Evolutionary conservation across 2,113 vertebrate genomes (phyloP), one percentile per base, ranked within the genome.

Genomic region (Indicator maculatus): DNA sequence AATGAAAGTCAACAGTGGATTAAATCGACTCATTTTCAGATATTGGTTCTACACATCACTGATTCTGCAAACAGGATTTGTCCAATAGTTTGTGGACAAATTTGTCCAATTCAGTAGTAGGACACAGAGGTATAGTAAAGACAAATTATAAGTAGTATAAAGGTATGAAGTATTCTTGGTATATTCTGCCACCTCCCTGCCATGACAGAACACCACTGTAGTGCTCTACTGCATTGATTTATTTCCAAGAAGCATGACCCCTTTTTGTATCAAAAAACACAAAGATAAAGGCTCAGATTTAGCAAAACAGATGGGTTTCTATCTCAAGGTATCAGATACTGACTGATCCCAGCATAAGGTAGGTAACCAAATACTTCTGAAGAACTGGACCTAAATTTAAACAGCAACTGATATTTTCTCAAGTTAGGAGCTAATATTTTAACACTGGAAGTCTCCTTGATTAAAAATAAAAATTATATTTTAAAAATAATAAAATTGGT

Each of bases 281-380:
- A 72, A 73, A 85, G 88, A 93, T 88, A 93, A 92, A 94, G 76
- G 88, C 93, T 95, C 90, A 83, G 95, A 86, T 88, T 93, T 86
- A 96, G 88, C 47, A 80, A 83, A 88, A 96, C 90, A 96, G 88
- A 95, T 91, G 90, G 90, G 76, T 88, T 92, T 94, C 92, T 91
- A 71, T 83, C 41, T 83, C 63, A 65, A 74, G 36, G 75, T 30
- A 95, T 92, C 93, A 83, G 83, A 96, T 95, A 83, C 52, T 86
- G 83, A 94, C 58, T 95, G 93, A 94, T 90, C 65, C 88, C 63
- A 90, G 92, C 92, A 94, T 95, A 96, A 95, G 93, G 93, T 15
- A 88, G 73, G 90, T 88, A 96, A 96, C 77, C 1, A 0, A 85
- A 93, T 86, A 94, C 92, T 93, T 84, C 1, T 86, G 58, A 88